A percentile compares a stretch with the other conserved stretches of the same genome.
Evolutionary conservation across 2,888 invertebrate genomes (phyloP).

Genomic region (Hybos culiciformis): DNA sequence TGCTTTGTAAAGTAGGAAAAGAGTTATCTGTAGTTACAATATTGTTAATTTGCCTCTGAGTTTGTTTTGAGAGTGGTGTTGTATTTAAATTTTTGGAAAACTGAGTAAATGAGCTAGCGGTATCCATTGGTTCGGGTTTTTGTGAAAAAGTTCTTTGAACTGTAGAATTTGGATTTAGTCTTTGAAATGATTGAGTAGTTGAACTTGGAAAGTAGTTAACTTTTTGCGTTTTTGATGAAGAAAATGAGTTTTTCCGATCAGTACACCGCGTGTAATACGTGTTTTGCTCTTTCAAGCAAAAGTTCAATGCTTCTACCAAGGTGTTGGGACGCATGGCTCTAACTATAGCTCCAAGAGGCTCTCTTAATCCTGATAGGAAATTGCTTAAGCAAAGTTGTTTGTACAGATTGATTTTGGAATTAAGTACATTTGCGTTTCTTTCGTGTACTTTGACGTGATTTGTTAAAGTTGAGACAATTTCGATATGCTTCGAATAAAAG

Average conservation of each 20-base stretch:
- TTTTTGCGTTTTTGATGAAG: neutral
- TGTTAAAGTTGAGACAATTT: slow-evolving; percentile 14
- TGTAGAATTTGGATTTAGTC: slow-evolving; percentile 1
- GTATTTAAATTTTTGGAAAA: too few species aligned
- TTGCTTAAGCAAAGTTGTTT: slow-evolving; percentile 10
- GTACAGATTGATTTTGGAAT: slow-evolving; percentile 5
- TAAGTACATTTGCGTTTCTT: slow-evolving; percentile 1
- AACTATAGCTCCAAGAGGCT: slow-evolving; percentile 7
- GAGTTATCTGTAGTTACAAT: too few species aligned
- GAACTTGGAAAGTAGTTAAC: neutral
- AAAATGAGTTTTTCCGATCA: neutral
- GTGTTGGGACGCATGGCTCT: slow-evolving; percentile 8
- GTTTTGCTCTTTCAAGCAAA: slow-evolving; percentile 11
- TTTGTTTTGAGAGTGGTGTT: too few species aligned
- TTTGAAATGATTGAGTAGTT: too few species aligned
- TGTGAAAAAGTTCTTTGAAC: neutral
- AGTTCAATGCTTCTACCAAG: slow-evolving; percentile 6
- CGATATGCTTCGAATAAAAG: slow-evolving; percentile 16
- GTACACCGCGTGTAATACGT: slow-evolving; percentile 5
- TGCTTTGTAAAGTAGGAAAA: too few species aligned
- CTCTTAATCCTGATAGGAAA: slow-evolving; percentile 7
- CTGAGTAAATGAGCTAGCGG: too few species aligned
- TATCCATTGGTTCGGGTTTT: slow-evolving; percentile 3
- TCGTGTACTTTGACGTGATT: too few species aligned
- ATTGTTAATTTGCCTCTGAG: too few species aligned